A percentile compares a stretch with the other conserved stretches of the same genome.
Conservation (phyloP, 2,888 invertebrate species). For the Agonopterix subpropinquella region DNA sequence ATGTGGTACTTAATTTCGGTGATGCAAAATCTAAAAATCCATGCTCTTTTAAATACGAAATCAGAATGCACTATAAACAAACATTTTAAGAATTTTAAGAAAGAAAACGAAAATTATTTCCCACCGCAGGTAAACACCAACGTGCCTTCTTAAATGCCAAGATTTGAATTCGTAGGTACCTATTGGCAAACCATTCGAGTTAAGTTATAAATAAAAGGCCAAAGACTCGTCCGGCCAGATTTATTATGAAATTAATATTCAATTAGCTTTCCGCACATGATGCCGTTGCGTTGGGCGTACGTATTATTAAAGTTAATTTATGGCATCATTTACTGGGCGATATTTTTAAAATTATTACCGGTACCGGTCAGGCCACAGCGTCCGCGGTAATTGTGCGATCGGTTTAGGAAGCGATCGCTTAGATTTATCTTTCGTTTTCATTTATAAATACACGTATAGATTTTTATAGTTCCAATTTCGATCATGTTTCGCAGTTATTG, state of each 20-base stretch:
- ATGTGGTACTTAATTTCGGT: too few species aligned
- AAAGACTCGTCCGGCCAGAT: slow-evolving; percentile 62
- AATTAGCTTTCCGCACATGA: slow-evolving; percentile 76
- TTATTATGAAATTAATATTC: slow-evolving; percentile 74
- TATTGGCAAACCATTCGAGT: slow-evolving; percentile 38
- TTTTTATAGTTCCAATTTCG: too few species aligned
- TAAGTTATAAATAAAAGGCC: slow-evolving; percentile 61
- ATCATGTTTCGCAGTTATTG: too few species aligned
- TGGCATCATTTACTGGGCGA: slow-evolving; percentile 70
- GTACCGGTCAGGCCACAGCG: slow-evolving; percentile 49
- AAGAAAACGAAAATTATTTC: too few species aligned
- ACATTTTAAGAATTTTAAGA: too few species aligned
- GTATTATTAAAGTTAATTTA: slow-evolving; percentile 74
- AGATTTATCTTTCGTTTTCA: slow-evolving; percentile 15
- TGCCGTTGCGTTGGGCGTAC: slow-evolving; percentile 63
- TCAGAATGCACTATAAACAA: too few species aligned
- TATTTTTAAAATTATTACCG: slow-evolving; percentile 69
- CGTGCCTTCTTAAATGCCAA: neutral
- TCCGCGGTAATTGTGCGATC: slow-evolving; percentile 54
- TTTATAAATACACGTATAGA: neutral
- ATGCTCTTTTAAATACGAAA: too few species aligned
- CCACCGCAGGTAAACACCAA: too few species aligned
- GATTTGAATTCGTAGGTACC: slow-evolving; percentile 6
- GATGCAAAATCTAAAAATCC: too few species aligned
- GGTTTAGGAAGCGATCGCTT: slow-evolving; percentile 33